Percentiles rank a stretch among this genome's conserved stretches.
These are phyloP conservation scores for Nasonia giraulti DNA, from an alignment of 1,140 invertebrate genomes.

Conservation along the genomic window DNA sequence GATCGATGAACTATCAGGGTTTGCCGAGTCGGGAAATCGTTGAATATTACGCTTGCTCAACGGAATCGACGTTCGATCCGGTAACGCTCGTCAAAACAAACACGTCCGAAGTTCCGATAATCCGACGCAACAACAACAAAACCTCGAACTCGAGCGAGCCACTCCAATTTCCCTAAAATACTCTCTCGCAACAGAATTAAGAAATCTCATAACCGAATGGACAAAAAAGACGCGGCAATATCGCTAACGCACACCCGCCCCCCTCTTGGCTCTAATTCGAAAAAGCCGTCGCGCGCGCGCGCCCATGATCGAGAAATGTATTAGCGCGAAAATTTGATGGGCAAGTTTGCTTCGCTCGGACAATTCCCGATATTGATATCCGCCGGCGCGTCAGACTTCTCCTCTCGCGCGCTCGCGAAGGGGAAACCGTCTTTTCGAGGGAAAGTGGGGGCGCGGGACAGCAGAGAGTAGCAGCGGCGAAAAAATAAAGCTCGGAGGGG, in stretches of 20 bases:
- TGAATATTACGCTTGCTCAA: too few species aligned
- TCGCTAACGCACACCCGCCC: not conserved
- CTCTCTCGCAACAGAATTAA: not conserved
- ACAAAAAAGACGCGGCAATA: conserved; percentile 16
- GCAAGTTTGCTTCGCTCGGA: conserved; percentile 57
- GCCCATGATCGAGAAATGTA: conserved; percentile 43
- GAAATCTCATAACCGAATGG: conserved; percentile 23
- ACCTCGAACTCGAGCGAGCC: not conserved
- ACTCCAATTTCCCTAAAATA: conserved; percentile 16
- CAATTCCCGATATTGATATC: conserved; percentile 66
- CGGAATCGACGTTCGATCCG: too few species aligned
- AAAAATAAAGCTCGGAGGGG: not conserved
- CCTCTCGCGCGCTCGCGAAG: not conserved
- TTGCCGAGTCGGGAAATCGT: too few species aligned
- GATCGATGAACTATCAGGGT: too few species aligned
- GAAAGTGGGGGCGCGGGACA: not conserved
- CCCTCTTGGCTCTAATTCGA: not conserved
- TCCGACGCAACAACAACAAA: not conserved
- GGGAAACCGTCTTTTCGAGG: not conserved
- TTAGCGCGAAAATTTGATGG: conserved; percentile 59
- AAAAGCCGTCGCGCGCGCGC: not conserved
- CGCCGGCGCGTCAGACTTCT: conserved; percentile 15
- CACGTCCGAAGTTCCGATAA: too few species aligned
- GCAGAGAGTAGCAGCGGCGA: too few species aligned
- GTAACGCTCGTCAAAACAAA: too few species aligned